These are phyloP conservation scores for Nephrotoma flavescens DNA, from an alignment of 2,888 invertebrate species.

Conservation along the genomic window DNA sequence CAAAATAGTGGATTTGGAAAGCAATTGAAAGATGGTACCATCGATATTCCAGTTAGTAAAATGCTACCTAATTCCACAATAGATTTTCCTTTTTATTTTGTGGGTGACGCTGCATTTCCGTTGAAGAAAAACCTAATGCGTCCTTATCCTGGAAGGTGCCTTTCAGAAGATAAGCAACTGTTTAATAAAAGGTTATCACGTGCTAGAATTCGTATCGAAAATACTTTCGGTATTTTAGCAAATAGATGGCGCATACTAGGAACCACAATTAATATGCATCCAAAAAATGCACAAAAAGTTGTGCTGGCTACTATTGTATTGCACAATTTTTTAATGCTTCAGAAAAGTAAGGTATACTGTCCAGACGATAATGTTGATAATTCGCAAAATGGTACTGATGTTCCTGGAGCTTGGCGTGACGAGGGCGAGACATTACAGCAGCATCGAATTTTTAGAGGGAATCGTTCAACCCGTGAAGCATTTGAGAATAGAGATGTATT, in stretches of 20 bases:
- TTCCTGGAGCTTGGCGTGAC: too few relatives aligned
- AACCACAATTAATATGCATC: neutral
- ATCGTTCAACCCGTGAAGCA: neutral
- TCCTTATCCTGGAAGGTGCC: constrained; percentile 7
- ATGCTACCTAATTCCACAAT: neutral
- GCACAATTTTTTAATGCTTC: constrained; percentile 10
- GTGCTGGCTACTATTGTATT: constrained; percentile 7
- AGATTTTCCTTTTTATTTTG: constrained; percentile 8
- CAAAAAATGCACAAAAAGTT: constrained; percentile 6
- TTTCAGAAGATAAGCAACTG: neutral
- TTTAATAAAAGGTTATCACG: constrained; percentile 8
- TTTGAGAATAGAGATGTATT: neutral
- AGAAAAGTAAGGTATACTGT: neutral
- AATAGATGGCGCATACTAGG: neutral
- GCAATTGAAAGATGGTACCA: neutral
- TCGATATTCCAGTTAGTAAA: neutral
- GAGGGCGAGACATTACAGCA: too few relatives aligned
- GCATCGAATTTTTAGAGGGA: too few relatives aligned
- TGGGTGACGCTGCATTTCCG: constrained; percentile 9
- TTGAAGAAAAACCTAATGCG: constrained; percentile 6
- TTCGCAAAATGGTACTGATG: neutral
- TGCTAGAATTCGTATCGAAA: constrained; percentile 7
- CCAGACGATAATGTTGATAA: neutral
- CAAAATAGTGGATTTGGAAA: neutral
- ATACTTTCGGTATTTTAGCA: constrained; percentile 6